phyloP scores from a whole-genome alignment of 2,888 invertebrate species.

The Pseudococcus viburni region DNA sequence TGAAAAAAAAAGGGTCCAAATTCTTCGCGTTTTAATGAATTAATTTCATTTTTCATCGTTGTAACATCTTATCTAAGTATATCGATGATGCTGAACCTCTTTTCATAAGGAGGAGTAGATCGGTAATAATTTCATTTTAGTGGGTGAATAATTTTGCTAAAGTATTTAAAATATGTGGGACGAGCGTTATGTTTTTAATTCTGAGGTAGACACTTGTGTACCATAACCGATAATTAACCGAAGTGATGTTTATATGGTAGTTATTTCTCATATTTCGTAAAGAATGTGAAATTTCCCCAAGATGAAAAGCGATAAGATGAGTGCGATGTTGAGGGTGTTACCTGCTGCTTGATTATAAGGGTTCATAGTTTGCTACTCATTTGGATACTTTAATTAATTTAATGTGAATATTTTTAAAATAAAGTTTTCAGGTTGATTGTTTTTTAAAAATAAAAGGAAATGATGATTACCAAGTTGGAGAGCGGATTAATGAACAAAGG shows the following conservation, averaged over 20 bases:
- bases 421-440: too few relatives aligned
- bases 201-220: not conserved
- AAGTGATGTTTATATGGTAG: slow-evolving; percentile 20
- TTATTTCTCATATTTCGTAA: slow-evolving; percentile 21
- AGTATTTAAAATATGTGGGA: slow-evolving; percentile 42
- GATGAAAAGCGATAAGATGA: not conserved
- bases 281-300: not conserved
- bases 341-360: too few relatives aligned
- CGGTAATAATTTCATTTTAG: slow-evolving; percentile 23
- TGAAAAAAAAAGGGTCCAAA: not conserved
- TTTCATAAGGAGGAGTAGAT: not conserved
- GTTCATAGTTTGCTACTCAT: too few relatives aligned
- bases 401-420: too few relatives aligned
- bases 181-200: slow-evolving; percentile 28
- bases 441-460: too few relatives aligned
- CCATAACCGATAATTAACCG: slow-evolving; percentile 25
- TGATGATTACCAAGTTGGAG: too few relatives aligned
- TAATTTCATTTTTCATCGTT: not conserved
- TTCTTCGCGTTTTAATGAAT: slow-evolving; percentile 33
- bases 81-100: not conserved
- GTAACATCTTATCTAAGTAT: not conserved
- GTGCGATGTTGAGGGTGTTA: not conserved
- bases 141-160: slow-evolving; percentile 40
- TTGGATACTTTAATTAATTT: too few relatives aligned
- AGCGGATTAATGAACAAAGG: too few relatives aligned